Evolutionary conservation across 2,797 vertebrate species (phyloP), one percentile per base, ranked within the genome.

Genomic region (Anableps anableps): DNA sequence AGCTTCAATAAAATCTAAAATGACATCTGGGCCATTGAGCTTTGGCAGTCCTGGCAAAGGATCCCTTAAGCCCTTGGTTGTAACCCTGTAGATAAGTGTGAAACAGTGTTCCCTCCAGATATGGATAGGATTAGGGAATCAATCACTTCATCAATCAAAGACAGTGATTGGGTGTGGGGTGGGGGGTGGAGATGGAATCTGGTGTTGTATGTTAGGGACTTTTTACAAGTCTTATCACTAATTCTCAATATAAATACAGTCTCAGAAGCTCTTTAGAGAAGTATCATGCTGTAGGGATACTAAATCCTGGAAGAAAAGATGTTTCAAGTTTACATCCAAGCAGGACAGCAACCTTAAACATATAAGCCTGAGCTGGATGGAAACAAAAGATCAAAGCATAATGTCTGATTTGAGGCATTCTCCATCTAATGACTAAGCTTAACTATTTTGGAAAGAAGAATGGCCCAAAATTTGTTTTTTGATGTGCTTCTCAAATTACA

Each of bases 101-200:
- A 86, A 79, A 90, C 88, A 86, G 74, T 81, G 82, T 81, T 78
- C 85, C 78, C 83, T 64, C 47, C 74, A 9, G 79, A 51, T 74
- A 74, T 26, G 0, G 75, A 85, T 78, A 66, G 74, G 88, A 88
- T 85, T 80, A 88, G 84, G 81, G 75, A 86, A 94, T 88, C 76
- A 90, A 93, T 92, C 86, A 83, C 79, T 80, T 81, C 83, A 85
- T 94, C 92, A 88, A 86, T 89, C 70, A 55, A 45, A 36, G 76
- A 78, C 80, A 86, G 87, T 88, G 80, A 76, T 73, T 23, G 4
- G 23, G 4, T 58, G 26, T 58, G 80, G 5, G n/a, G 13, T 60
- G 19, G 70, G 87, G 83, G 41, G 41, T 8, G 13, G 2, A 29
- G 26, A 41, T 58, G 83, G 83, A 87, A 70, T 76, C 17, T 4